Evolutionary conservation across 2,888 invertebrate genomes (phyloP).

Genomic region (Coelogynopora nodosa): DNA sequence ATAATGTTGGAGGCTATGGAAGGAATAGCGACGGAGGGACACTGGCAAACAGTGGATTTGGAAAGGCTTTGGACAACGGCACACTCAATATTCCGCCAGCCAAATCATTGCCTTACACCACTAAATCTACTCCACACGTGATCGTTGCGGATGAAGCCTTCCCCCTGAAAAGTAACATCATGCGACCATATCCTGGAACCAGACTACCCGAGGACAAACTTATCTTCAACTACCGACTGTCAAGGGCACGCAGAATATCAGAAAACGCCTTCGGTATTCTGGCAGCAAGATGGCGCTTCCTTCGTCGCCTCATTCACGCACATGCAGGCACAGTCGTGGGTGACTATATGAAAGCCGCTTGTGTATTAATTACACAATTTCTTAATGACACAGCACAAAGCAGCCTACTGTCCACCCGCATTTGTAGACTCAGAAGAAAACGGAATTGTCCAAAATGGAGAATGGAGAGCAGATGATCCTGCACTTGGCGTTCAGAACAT

Average conservation of each 20-base stretch:
- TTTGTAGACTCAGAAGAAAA: background rate
- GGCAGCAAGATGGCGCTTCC: background rate
- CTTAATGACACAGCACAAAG: background rate
- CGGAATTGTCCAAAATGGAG: too few relatives aligned
- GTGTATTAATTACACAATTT: background rate
- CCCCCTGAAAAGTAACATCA: background rate
- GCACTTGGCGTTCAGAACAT: too few relatives aligned
- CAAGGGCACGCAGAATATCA: background rate
- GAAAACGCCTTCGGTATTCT: background rate
- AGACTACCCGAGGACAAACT: background rate
- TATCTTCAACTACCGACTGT: background rate
- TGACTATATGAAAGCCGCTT: background rate
- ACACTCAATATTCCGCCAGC: background rate
- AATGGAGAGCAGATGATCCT: too few relatives aligned
- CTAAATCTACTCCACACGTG: background rate
- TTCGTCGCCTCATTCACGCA: background rate
- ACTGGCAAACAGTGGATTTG: background rate
- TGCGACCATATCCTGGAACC: background rate
- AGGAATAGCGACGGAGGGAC: background rate
- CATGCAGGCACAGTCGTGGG: background rate
- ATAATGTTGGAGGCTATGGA: background rate
- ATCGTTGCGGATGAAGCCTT: background rate
- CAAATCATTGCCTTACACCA: background rate
- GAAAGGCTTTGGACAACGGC: background rate
- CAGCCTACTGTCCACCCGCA: background rate